Conservation (phyloP, 1,140 invertebrate species). For the Lethrus apterus region DNA sequence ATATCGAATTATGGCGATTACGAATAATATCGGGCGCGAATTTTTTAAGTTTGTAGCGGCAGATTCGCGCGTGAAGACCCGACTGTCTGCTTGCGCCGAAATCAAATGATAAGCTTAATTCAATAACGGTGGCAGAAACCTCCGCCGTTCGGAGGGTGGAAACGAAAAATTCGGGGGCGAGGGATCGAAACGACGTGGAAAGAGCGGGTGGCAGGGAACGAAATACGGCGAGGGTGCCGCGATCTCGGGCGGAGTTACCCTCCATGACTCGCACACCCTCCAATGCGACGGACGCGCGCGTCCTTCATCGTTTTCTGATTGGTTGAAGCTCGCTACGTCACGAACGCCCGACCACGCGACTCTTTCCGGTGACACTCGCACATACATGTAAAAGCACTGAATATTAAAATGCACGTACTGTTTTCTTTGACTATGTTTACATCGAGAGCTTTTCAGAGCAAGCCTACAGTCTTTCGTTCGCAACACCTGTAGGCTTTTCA, state of each 20-base stretch:
- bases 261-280: conserved; percentile 24
- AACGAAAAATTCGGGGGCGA: conserved; percentile 28
- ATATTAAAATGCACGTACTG: conserved; percentile 34
- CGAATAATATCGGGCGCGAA: conserved; percentile 32
- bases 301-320: conserved; percentile 20
- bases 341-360: conserved; percentile 29
- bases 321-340: conserved; percentile 32
- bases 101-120: conserved; percentile 71
- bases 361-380: conserved; percentile 25
- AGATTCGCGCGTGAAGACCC: conserved; percentile 39
- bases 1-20: conserved; percentile 56
- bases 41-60: conserved; percentile 32
- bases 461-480: too few relatives aligned
- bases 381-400: conserved; percentile 20
- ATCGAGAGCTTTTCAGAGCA: conserved; percentile 33
- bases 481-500: too few relatives aligned
- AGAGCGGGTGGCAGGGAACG: conserved; percentile 13
- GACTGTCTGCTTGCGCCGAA: conserved; percentile 55
- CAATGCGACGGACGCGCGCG: conserved; percentile 25
- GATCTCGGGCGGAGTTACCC: conserved; percentile 22
- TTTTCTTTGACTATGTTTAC: conserved; percentile 28
- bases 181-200: conserved; percentile 19
- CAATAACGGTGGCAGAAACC: conserved; percentile 48
- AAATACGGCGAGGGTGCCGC: conserved; percentile 22
- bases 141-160: conserved; percentile 28